Evolutionary conservation across 2,797 vertebrate genomes (phyloP).

Genomic region (Spinus olivaceus): DNA sequence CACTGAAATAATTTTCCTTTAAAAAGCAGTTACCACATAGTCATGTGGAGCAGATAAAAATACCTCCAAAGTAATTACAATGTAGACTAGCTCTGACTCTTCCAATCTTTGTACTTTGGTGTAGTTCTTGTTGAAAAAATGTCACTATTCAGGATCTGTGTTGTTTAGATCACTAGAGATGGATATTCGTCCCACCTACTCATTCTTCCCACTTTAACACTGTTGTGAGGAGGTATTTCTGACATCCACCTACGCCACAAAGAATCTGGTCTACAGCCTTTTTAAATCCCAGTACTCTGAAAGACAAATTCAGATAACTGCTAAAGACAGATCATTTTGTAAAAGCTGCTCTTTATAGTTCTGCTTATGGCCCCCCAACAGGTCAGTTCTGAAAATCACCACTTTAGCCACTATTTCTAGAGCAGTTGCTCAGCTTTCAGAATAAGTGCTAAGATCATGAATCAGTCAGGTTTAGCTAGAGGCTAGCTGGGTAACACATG

Average conservation of each 20-base stretch:
- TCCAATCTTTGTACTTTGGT: background rate
- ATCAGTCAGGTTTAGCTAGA: background rate
- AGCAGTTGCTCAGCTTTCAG: background rate
- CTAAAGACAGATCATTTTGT: background rate
- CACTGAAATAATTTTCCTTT: background rate
- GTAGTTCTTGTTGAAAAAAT: background rate
- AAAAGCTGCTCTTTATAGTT: background rate
- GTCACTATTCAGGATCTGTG: background rate
- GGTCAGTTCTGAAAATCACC: background rate
- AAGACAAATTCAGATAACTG: background rate
- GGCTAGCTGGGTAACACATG: background rate
- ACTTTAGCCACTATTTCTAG: background rate
- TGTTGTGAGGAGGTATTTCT: background rate
- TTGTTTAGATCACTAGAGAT: background rate
- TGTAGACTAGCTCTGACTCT: background rate
- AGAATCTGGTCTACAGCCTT: background rate
- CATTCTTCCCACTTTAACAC: background rate
- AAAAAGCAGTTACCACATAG: background rate
- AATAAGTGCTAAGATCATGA: background rate
- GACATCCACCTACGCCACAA: background rate
- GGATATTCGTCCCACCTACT: background rate
- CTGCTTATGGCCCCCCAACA: background rate
- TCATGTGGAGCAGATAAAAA: background rate
- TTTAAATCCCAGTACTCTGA: background rate
- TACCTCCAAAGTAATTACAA: background rate